Conservation (phyloP, 2,797 vertebrate genomes). For the Anguilla obscura region DNA sequence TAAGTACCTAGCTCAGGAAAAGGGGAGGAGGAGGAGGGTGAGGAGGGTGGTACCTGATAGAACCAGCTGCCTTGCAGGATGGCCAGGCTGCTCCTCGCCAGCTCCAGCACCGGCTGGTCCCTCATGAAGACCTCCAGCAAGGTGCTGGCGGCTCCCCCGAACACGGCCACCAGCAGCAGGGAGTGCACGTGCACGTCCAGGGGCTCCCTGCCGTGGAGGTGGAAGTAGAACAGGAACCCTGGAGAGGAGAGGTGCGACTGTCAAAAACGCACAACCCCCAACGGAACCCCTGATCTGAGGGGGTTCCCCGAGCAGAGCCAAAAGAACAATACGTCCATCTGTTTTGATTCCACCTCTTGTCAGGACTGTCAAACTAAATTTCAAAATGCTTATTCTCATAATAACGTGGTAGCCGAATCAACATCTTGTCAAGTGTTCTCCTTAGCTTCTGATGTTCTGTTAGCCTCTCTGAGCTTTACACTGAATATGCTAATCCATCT, state of each 20-base stretch:
- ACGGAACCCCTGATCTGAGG: not conserved
- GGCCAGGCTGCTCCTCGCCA: conserved; percentile 72
- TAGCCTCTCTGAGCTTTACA: not conserved
- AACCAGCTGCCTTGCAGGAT: conserved; percentile 93
- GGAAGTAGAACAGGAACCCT: conserved; percentile 94
- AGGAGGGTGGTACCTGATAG: conserved; percentile 80
- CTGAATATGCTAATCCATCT: not conserved
- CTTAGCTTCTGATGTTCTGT: not conserved
- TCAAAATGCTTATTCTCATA: not conserved
- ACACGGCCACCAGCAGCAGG: conserved; percentile 80
- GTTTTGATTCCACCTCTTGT: not conserved
- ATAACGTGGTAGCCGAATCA: not conserved
- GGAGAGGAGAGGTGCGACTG: conserved; percentile 20
- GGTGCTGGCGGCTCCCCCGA: conserved; percentile 65
- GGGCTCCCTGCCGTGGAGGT: conserved; percentile 75
- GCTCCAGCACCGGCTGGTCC: conserved; percentile 79
- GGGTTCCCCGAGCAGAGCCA: too few species aligned
- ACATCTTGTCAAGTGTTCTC: not conserved
- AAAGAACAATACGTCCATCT: not conserved
- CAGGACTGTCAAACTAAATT: not conserved
- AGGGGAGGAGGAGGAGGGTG: not conserved
- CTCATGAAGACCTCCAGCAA: conserved; percentile 80
- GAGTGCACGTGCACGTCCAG: conserved; percentile 89
- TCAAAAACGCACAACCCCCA: not conserved
- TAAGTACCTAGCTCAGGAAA: too few species aligned